Base-by-base conservation (phyloP, 2,797 vertebrate species). In the Champsocephalus esox region DNA sequence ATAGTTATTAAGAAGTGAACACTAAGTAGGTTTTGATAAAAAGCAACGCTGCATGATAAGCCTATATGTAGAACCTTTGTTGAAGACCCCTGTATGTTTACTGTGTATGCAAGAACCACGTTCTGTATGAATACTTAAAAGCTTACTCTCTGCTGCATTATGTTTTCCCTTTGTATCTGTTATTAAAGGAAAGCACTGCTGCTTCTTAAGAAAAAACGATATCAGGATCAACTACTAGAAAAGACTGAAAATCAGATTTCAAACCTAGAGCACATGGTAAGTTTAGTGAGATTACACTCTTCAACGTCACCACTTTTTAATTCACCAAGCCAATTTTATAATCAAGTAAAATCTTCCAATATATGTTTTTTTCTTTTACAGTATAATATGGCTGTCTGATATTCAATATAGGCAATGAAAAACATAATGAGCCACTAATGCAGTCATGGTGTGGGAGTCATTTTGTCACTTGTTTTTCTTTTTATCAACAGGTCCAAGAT, bases 141-240 rank as follows among this genome's bases (percentile, higher is more conserved):
- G 4, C 3, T 5, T 16, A 12, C 2, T 28, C 1, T 48, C 50
- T 50, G 12, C 4, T 28, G 2, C 7, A 16, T 55, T 51, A 21
- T n/a, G 3, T 44, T 59, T 49, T 62, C 1, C n/a, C 1, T 62
- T 64, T 63, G 41, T 10, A 3, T 71, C 41, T 86, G 49, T 54
- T 58, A 4, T 76, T 83, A 0, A 92, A 99, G 97, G 56, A 97
- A 96, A 79, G 97, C 96, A 44, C 79, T 97, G 90, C 89, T 97
- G 28, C 87, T 98, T 78, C 95, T 99, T 0, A 98, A 96, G 95
- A 98, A 98, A 88, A 99, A 98, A 62, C 93, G 96, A 1, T 98
- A 96, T 87, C 96, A 96, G 85, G 97, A 98, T 86, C 97, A 97
- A 67, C 94, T 99, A 0, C 91, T 98, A 66, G 95, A 97, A 54